Conservation (phyloP, 2,797 vertebrate species). For the Salarias fasciatus region DNA sequence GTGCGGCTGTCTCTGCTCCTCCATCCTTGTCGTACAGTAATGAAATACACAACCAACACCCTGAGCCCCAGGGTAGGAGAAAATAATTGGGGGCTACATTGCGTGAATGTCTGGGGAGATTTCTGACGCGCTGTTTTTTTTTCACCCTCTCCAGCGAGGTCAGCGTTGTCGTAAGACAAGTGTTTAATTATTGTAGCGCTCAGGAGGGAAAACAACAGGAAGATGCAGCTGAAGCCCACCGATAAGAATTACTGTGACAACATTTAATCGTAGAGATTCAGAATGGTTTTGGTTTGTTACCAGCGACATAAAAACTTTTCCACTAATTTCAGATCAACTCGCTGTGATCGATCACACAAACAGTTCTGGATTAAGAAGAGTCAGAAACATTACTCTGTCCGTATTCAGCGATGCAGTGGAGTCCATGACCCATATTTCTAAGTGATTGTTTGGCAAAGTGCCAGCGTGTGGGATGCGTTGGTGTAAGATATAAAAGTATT, state of each 20-base stretch:
- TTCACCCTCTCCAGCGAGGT: slow-evolving; percentile 56
- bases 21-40: slow-evolving; percentile 9
- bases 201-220: slow-evolving; percentile 29
- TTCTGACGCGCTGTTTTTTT: slow-evolving; percentile 10
- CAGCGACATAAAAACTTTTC: slow-evolving; percentile 2
- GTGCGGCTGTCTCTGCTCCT: slow-evolving; percentile 13
- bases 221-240: slow-evolving; percentile 18
- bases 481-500: slow-evolving; percentile 43
- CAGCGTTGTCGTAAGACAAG: slow-evolving; percentile 36
- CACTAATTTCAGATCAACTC: slow-evolving; percentile 16
- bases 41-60: slow-evolving; percentile 18
- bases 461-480: slow-evolving; percentile 31
- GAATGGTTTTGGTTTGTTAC: not conserved
- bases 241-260: not conserved
- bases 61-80: slow-evolving; percentile 14
- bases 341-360: slow-evolving; percentile 8
- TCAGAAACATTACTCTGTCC: slow-evolving; percentile 8
- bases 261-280: not conserved
- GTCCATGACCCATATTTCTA: slow-evolving; percentile 32
- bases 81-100: slow-evolving; percentile 50
- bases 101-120: slow-evolving; percentile 36
- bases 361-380: slow-evolving; percentile 6
- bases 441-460: slow-evolving; percentile 60
- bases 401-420: not conserved
- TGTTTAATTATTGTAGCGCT: slow-evolving; percentile 53